Percentiles rank a stretch among this genome's conserved stretches.
Conservation (phyloP, 1,140 invertebrate genomes). For the Megathymus violae region DNA sequence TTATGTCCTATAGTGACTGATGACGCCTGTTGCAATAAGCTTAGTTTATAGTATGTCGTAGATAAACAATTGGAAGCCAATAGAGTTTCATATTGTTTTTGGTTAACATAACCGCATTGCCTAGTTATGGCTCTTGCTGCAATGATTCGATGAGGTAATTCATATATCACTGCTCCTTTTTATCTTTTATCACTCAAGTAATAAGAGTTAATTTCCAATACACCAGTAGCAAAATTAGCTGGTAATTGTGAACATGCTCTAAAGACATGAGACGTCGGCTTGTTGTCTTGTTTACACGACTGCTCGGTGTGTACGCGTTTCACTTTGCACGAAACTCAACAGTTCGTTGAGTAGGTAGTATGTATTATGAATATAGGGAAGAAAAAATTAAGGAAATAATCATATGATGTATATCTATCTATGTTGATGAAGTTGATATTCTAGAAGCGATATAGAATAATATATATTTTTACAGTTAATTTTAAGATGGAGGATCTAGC, state of each 20-base stretch:
- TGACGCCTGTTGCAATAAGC: background rate
- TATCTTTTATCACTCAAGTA: constrained; percentile 12
- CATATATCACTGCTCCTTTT: constrained; percentile 33
- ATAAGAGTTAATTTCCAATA: constrained; percentile 40
- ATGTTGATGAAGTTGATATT: too few species aligned
- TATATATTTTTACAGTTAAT: too few species aligned
- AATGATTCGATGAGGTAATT: constrained; percentile 41
- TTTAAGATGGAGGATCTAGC: too few species aligned
- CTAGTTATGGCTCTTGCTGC: constrained; percentile 53
- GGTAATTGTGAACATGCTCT: constrained; percentile 44
- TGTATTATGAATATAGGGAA: background rate
- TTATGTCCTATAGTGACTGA: background rate
- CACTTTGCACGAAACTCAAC: constrained; percentile 39
- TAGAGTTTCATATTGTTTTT: constrained; percentile 51
- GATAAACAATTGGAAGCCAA: constrained; percentile 26
- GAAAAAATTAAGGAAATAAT: too few species aligned
- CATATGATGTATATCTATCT: too few species aligned
- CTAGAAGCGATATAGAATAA: too few species aligned
- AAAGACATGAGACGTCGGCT: constrained; percentile 45
- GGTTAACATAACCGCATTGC: constrained; percentile 55
- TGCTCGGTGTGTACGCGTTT: constrained; percentile 46
- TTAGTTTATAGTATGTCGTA: background rate
- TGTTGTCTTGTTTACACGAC: constrained; percentile 50
- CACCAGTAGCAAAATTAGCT: constrained; percentile 21
- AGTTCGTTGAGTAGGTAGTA: background rate